Base-by-base conservation (phyloP, 1,140 invertebrate genomes). In the Riptortus pedestris region DNA sequence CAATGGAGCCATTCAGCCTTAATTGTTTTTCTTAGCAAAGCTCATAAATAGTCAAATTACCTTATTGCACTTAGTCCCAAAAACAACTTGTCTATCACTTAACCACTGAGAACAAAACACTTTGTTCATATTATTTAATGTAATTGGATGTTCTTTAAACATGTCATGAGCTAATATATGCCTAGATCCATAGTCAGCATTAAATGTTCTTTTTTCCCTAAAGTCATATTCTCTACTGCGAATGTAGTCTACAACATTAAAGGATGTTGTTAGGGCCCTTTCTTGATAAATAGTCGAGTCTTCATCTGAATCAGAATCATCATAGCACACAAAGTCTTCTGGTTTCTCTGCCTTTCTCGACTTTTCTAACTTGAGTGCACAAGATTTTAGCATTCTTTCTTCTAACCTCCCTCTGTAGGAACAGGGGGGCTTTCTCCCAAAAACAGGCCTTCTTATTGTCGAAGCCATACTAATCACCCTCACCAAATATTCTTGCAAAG, bases 1-100 rank as follows among this genome's bases (percentile, higher is more conserved):
- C n/a, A n/a, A n/a, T n/a, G n/a, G n/a, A n/a, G n/a, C n/a, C n/a
- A n/a, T n/a, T n/a, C n/a, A n/a, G n/a, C n/a, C n/a, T n/a, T n/a
- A n/a, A n/a, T n/a, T n/a, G n/a, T n/a, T n/a, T n/a, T n/a, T n/a
- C n/a, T n/a, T n/a, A n/a, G n/a, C n/a, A n/a, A n/a, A n/a, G n/a
- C n/a, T n/a, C n/a, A n/a, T n/a, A n/a, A n/a, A n/a, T n/a, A n/a
- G n/a, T n/a, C n/a, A n/a, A 67, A 73, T 75, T 74, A 92, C 86
- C 81, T 94, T 95, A 77, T 96, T 96, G 75, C 94, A 97, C 75
- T 97, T 97, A 27, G 93, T 96, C 33, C 93, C 93, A 76, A 96
- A 92, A 2, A 95, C 91, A 64, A 96, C 89, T 80, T 95, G 92
- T 73, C 90, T 81, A 77, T 94, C 90, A 71, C 89, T 93, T 18